Conservation (phyloP, 2,888 invertebrate species). For the Rambutsinella grinnellia region DNA sequence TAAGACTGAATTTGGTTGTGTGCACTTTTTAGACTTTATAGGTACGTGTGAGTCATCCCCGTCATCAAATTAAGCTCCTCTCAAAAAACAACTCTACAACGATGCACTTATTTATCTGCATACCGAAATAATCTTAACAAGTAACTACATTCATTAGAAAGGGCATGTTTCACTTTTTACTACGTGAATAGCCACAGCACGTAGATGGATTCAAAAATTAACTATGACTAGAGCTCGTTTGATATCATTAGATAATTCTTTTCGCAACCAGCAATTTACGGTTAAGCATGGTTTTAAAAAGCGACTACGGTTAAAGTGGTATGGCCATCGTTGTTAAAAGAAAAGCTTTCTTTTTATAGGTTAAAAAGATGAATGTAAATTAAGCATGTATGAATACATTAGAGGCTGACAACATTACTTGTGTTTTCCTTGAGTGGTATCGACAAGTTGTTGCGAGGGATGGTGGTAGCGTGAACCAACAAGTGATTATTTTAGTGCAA, state of each 20-base stretch:
- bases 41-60: neutral
- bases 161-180: neutral
- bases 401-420: neutral
- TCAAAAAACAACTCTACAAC: neutral
- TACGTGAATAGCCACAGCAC: neutral
- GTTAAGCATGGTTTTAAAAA: slow-evolving; percentile 33
- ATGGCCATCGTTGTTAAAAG: neutral
- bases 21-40: neutral
- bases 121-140: slow-evolving; percentile 5
- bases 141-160: neutral
- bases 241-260: slow-evolving; percentile 6
- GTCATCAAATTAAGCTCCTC: neutral
- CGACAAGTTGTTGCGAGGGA: neutral
- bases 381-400: neutral
- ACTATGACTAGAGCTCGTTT: neutral
- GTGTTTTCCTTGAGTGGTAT: neutral
- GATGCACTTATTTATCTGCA: neutral
- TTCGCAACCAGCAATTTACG: slow-evolving; percentile 35
- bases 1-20: too few species aligned
- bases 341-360: neutral
- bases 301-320: neutral
- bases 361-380: neutral
- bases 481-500: neutral
- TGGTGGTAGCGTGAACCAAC: neutral
- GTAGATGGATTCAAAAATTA: neutral